Conservation (phyloP, 1,140 invertebrate genomes). For the Anoplophora glabripennis region DNA sequence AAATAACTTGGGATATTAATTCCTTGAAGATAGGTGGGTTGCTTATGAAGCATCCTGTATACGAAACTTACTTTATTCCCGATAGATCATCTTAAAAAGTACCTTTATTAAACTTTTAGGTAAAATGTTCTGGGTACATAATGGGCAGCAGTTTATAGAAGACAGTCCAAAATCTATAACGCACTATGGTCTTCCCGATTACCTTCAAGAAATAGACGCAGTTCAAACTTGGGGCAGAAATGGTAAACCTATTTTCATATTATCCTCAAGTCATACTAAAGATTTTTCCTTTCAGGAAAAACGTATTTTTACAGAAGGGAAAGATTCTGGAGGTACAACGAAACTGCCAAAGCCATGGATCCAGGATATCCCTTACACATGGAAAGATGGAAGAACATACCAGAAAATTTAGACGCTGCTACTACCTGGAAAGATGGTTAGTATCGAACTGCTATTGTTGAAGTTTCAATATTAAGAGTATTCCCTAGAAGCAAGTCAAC, state of each 20-base stretch:
- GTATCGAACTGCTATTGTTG: background rate
- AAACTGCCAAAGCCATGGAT: conserved; percentile 57
- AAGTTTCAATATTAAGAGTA: too few species aligned
- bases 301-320: conserved; percentile 61
- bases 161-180: conserved; percentile 57
- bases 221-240: conserved; percentile 63
- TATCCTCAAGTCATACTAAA: background rate
- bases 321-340: conserved; percentile 69
- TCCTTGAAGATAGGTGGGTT: too few species aligned
- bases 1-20: too few species aligned
- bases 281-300: conserved; percentile 43
- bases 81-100: too few species aligned
- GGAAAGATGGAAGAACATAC: conserved; percentile 65
- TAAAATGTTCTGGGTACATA: conserved; percentile 66
- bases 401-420: conserved; percentile 61
- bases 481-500: too few species aligned
- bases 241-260: conserved; percentile 39
- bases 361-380: conserved; percentile 65
- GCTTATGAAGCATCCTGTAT: too few species aligned
- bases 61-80: too few species aligned
- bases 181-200: conserved; percentile 60
- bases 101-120: too few species aligned
- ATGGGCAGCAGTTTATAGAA: conserved; percentile 57
- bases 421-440: conserved; percentile 62
- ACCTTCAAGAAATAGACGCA: conserved; percentile 66